Conservation (phyloP, 30 jellyfish, hydroid and myxozoan species). For the Nemopilema nomurai region DNA sequence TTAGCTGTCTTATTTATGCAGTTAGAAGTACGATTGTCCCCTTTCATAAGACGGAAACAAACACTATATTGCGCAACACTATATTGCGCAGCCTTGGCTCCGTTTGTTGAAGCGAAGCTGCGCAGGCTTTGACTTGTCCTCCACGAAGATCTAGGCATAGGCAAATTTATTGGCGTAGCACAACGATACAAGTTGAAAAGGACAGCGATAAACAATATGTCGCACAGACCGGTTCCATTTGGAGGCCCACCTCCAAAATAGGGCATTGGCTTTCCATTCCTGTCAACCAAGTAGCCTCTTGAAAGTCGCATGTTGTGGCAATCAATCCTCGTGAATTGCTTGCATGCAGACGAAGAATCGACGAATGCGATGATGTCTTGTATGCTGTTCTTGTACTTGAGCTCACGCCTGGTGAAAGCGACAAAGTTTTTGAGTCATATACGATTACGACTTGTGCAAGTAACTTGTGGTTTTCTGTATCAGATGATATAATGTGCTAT, state of each 20-base stretch:
- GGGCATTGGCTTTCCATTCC: neutral
- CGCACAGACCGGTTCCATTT: neutral
- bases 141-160: no score
- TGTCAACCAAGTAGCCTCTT: neutral
- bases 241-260: neutral
- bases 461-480: no score
- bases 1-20: no score
- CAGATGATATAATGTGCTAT: no score
- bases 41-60: no score
- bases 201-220: neutral
- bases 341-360: neutral
- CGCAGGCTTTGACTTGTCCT: no score
- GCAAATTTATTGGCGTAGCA: neutral
- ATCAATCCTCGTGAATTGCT: neutral
- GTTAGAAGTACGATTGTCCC: no score
- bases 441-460: no score
- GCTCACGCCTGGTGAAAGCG: neutral
- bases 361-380: neutral
- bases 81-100: no score
- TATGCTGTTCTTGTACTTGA: neutral
- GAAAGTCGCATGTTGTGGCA: neutral
- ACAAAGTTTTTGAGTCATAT: neutral
- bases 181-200: neutral
- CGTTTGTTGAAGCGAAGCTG: no score
- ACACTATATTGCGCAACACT: no score